Percentiles rank a stretch among this genome's conserved stretches.
Conservation (phyloP, 1,140 invertebrate species). For the Palaemon carinicauda region DNA sequence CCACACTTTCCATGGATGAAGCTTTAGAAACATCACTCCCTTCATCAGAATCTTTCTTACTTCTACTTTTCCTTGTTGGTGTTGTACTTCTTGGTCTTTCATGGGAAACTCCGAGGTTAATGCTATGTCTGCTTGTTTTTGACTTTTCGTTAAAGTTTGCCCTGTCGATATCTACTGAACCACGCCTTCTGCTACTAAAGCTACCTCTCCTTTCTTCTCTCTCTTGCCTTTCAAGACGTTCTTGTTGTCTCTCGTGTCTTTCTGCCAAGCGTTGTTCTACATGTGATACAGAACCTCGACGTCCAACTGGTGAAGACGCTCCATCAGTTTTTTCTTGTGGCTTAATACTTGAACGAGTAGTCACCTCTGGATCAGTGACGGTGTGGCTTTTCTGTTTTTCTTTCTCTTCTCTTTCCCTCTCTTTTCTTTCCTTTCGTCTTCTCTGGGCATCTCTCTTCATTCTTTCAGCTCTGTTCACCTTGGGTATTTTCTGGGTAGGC, state of each 20-base stretch:
- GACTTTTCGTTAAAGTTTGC: conserved; percentile 24
- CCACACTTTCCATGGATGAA: conserved; percentile 44
- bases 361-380: not conserved
- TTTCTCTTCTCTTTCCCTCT: conserved; percentile 48
- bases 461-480: conserved; percentile 52
- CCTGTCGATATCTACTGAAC: conserved; percentile 20
- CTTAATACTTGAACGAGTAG: conserved; percentile 19
- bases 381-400: conserved; percentile 22
- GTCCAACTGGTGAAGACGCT: conserved; percentile 31
- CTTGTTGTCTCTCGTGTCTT: conserved; percentile 50
- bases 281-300: conserved; percentile 54
- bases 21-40: conserved; percentile 43
- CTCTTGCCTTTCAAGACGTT: conserved; percentile 44
- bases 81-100: conserved; percentile 20
- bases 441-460: conserved; percentile 59
- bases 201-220: conserved; percentile 29
- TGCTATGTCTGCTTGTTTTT: not conserved
- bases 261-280: conserved; percentile 57
- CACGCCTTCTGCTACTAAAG: not conserved
- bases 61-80: conserved; percentile 19
- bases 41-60: conserved; percentile 13
- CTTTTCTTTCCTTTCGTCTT: conserved; percentile 51
- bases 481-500: conserved; percentile 53
- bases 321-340: conserved; percentile 39
- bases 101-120: not conserved